These are phyloP conservation scores for Pachycephala philippinensis DNA, from an alignment of 2,113 vertebrate genomes.

Conservation along the genomic window DNA sequence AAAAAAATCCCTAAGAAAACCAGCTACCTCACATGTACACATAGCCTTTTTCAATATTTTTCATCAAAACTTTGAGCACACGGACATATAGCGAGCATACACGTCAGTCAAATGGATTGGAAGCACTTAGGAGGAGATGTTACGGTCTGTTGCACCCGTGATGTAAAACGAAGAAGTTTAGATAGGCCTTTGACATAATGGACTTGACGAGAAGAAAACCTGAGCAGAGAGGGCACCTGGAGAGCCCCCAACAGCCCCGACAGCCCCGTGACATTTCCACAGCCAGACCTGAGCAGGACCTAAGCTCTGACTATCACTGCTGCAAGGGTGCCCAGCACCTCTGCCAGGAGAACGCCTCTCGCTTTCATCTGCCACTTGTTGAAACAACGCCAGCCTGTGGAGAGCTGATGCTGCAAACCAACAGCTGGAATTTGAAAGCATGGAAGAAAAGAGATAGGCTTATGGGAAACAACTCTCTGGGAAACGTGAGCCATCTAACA, in stretches of 20 bases:
- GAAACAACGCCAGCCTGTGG: not conserved
- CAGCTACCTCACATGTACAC: not conserved
- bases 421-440: not conserved
- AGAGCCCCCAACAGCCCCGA: not conserved
- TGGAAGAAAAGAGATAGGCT: not conserved
- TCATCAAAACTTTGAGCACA: not conserved
- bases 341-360: accelerated
- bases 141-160: not conserved
- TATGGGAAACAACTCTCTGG: not conserved
- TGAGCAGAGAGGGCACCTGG: not conserved
- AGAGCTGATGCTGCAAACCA: not conserved
- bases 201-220: not conserved
- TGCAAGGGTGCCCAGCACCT: not conserved
- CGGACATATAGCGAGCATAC: not conserved
- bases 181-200: not conserved
- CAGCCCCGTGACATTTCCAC: not conserved
- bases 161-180: not conserved
- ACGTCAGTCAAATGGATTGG: not conserved
- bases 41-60: not conserved
- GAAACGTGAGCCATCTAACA: not conserved
- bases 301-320: accelerated
- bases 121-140: not conserved
- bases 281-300: not conserved
- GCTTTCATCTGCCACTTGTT: accelerated
- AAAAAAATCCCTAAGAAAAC: not conserved